Evolutionary conservation across 2,797 vertebrate genomes (phyloP), one percentile per base, ranked within the genome.

Genomic region (Salmo trutta): DNA sequence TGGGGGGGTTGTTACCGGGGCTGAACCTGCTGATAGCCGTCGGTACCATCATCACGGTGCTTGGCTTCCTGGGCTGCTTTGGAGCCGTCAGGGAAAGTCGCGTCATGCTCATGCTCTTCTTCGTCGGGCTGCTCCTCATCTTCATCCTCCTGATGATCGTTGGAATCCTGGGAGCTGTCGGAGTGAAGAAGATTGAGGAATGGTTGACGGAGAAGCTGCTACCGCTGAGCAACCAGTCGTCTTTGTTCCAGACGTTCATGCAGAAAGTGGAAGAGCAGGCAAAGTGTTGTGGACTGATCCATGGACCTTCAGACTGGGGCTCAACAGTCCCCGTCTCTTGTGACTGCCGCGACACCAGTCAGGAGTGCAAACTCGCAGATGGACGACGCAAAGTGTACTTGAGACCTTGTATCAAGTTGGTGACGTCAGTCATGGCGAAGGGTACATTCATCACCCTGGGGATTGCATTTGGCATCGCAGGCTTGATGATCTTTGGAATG

Each of bases 101-200:
- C 19, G 6, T 59, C 56, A 0, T 59, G 19, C 56, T 59, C 19
- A n/a, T 59, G 56, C 19, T 59, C 96, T 98, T 97, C 90, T 97
- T 98, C 86, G 89, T 96, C 77, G 88, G 90, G 65, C 91, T 98
- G 74, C 90, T 97, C 73, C 6, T 95, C 85, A 96, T 97, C 85
- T 92, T 97, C 88, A 78, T 95, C 73, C 92, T 98, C 87, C 95
- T 98, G 79, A 0, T 97, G 81, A 87, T 86, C 1, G 93, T 94
- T 1, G 96, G 97, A 1, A 73, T 96, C 81, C 52, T 97, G 85
- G 96, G 92, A 74, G 91, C 91, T 2, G 75, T 94, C 7, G 84
- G 85, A 24, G 89, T 82, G 83, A 29, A 84, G 3, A 75, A 93
- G 94, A 96, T 97, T 68, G 73, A 89, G 1, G 77, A 83, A 0